Percentiles rank a stretch among this genome's conserved stretches.
Conservation (phyloP, 1,140 invertebrate genomes). For the Tetragonula clypearis region DNA sequence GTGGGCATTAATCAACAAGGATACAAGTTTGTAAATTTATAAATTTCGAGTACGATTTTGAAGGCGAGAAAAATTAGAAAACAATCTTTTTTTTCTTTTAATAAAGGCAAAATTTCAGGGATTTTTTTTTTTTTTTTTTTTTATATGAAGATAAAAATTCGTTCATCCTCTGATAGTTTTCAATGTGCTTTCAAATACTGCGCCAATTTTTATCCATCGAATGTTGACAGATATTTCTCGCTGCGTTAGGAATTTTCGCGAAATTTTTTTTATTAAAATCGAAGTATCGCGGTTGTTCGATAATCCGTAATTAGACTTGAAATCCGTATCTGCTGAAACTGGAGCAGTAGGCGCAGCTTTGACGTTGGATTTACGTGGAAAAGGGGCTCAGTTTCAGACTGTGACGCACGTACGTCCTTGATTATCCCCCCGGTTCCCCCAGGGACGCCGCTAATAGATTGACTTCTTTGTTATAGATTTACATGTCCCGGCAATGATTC, state of each 20-base stretch:
- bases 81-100: no score
- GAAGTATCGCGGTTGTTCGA: background rate
- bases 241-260: background rate
- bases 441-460: background rate
- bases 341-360: background rate
- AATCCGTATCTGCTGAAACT: background rate
- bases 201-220: no score
- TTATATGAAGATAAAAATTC: no score
- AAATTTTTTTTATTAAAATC: background rate
- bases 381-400: background rate
- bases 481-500: slow-evolving; percentile 36
- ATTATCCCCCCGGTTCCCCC: background rate
- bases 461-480: slow-evolving; percentile 34
- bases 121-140: no score
- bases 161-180: no score
- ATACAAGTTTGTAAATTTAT: no score
- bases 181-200: no score
- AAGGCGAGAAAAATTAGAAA: no score
- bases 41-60: no score
- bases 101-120: no score
- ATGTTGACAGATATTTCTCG: background rate
- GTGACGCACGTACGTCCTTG: slow-evolving; percentile 15
- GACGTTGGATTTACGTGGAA: background rate
- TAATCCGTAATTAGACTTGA: background rate
- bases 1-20: no score